phyloP scores from a whole-genome alignment of 2,797 vertebrate genomes.

The Siniperca scherzeri region DNA sequence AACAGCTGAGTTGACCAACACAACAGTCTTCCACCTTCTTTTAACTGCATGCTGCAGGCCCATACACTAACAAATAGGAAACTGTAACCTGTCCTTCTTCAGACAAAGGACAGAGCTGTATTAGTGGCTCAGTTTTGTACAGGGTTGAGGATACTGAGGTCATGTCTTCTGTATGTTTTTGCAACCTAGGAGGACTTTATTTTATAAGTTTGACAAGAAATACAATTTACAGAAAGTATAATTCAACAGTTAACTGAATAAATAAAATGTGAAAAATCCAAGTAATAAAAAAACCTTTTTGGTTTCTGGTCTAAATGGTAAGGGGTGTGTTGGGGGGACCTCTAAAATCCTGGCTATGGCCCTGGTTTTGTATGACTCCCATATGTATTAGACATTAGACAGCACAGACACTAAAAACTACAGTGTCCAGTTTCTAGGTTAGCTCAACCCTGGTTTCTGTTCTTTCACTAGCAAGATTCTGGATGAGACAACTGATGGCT shows the following conservation, averaged over 20 bases:
- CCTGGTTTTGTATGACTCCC: slow-evolving; percentile 38
- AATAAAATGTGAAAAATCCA: background rate
- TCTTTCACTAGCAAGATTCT: slow-evolving; percentile 47
- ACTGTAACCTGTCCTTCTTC: background rate
- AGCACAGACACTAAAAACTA: slow-evolving; percentile 43
- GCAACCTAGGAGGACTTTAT: background rate
- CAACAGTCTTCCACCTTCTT: background rate
- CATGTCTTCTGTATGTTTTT: slow-evolving; percentile 4
- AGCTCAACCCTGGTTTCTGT: slow-evolving; percentile 58
- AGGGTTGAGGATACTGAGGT: slow-evolving; percentile 5
- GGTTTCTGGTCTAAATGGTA: background rate
- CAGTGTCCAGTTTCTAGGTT: slow-evolving; percentile 45
- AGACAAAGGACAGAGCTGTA: background rate
- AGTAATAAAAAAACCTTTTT: background rate
- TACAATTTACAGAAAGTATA: background rate
- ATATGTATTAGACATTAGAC: slow-evolving; percentile 44
- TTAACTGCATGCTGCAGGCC: background rate
- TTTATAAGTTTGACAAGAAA: background rate
- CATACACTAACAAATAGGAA: background rate
- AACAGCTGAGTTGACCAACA: background rate
- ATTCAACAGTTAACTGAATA: background rate
- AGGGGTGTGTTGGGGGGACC: background rate
- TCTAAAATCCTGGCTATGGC: slow-evolving; percentile 21
- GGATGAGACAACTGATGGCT: background rate
- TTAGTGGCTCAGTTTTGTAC: slow-evolving; percentile 7